Evolutionary conservation across 2,113 vertebrate genomes (phyloP).

Genomic region (Hypocryptadius cinnamomeus): DNA sequence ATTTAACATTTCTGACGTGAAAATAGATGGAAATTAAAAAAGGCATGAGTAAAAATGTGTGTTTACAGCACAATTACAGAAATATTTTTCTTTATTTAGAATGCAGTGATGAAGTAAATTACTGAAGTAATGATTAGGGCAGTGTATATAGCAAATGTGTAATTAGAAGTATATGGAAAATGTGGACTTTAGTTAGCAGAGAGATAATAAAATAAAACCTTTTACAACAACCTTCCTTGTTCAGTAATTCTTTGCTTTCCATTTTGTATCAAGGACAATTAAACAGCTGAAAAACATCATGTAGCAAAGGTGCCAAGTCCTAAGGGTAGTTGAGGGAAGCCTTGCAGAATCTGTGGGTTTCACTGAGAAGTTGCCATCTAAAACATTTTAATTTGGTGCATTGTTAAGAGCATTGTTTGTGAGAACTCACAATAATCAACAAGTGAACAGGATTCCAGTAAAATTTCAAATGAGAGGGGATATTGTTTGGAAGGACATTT

Average conservation of each 20-base stretch:
- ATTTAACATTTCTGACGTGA: neutral
- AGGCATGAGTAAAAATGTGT: neutral
- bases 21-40: neutral
- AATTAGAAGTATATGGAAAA: neutral
- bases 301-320: neutral
- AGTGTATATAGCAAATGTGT: neutral
- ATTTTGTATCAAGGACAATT: neutral
- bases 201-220: neutral
- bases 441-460: neutral
- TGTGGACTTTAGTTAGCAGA: neutral
- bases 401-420: neutral
- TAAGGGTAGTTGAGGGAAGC: neutral
- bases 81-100: neutral
- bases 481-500: neutral
- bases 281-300: neutral
- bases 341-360: neutral
- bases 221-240: neutral
- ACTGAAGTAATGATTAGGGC: neutral
- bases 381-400: neutral
- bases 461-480: neutral
- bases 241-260: neutral
- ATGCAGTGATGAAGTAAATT: neutral
- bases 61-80: neutral
- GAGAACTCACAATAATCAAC: neutral
- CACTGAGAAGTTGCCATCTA: neutral